Conservation (phyloP, 2,888 invertebrate genomes). For the Azorinus chamasolen region DNA sequence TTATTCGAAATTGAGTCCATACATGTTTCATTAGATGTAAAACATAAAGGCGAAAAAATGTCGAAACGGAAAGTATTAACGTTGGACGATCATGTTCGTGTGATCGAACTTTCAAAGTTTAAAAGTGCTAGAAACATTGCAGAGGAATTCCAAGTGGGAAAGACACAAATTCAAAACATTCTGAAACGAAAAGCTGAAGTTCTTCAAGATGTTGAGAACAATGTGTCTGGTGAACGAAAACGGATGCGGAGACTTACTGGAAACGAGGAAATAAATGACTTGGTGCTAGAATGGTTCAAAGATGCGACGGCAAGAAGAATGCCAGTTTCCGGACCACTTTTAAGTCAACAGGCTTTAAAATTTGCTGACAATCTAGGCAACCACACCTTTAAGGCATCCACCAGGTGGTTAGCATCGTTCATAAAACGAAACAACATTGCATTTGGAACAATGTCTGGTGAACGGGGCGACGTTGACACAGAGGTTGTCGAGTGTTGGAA, state of each 20-base stretch:
- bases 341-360: slow-evolving; percentile 23
- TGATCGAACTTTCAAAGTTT: slow-evolving; percentile 25
- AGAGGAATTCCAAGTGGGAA: slow-evolving; percentile 52
- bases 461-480: slow-evolving; percentile 34
- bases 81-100: slow-evolving; percentile 26
- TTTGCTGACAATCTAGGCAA: slow-evolving; percentile 35
- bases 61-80: slow-evolving; percentile 34
- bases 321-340: slow-evolving; percentile 36
- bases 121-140: slow-evolving; percentile 50
- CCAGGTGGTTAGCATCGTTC: slow-evolving; percentile 53
- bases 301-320: slow-evolving; percentile 30
- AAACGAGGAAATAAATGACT: slow-evolving; percentile 47
- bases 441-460: slow-evolving; percentile 37
- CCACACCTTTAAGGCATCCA: slow-evolving; percentile 45
- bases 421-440: slow-evolving; percentile 40
- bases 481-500: slow-evolving; percentile 40
- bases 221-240: slow-evolving; percentile 34
- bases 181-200: slow-evolving; percentile 51
- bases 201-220: slow-evolving; percentile 41
- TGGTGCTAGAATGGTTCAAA: slow-evolving; percentile 43
- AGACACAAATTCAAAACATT: slow-evolving; percentile 49
- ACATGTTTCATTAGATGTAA: no score
- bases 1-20: no score
- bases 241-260: slow-evolving; percentile 18
- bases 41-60: neutral